phyloP scores from a whole-genome alignment of 2,888 invertebrate genomes.

The Heliconius ethilla region DNA sequence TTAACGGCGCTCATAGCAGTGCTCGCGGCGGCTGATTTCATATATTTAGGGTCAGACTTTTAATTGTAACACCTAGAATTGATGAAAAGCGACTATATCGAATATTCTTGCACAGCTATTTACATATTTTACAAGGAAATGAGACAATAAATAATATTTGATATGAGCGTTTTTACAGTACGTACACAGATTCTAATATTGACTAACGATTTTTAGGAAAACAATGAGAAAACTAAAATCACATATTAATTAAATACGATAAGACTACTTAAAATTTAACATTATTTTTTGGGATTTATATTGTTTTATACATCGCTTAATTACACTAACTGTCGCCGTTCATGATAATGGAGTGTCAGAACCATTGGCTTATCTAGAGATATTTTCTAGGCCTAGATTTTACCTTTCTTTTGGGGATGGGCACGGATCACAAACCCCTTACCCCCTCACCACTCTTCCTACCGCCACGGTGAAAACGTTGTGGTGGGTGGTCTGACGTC shows the following conservation, averaged over 20 bases:
- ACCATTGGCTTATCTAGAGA: too few species aligned
- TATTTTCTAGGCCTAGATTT: too few species aligned
- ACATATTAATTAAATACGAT: slow-evolving; percentile 23
- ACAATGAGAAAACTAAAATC: slow-evolving; percentile 30
- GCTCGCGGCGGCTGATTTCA: slow-evolving; percentile 13
- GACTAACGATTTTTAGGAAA: slow-evolving; percentile 14
- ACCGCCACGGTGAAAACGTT: too few species aligned
- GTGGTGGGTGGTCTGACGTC: slow-evolving; percentile 23
- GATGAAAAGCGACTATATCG: slow-evolving; percentile 19
- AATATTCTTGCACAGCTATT: slow-evolving; percentile 67
- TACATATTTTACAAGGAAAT: slow-evolving; percentile 79
- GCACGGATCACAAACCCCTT: too few species aligned
- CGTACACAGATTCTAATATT: slow-evolving; percentile 51
- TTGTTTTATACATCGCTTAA: slow-evolving; percentile 30
- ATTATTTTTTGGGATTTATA: slow-evolving; percentile 34
- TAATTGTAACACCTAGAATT: slow-evolving; percentile 23
- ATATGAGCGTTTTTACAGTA: slow-evolving; percentile 75
- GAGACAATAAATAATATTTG: slow-evolving; percentile 75
- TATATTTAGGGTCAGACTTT: slow-evolving; percentile 21
- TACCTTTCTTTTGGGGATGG: too few species aligned
- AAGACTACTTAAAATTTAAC: slow-evolving; percentile 32
- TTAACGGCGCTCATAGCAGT: neutral
- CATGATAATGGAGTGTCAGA: neutral
- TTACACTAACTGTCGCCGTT: slow-evolving; percentile 12
- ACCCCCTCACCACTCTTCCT: too few species aligned